phyloP scores from a whole-genome alignment of 64 coral and sea anemone genomes.

The Acropora tenuis region DNA sequence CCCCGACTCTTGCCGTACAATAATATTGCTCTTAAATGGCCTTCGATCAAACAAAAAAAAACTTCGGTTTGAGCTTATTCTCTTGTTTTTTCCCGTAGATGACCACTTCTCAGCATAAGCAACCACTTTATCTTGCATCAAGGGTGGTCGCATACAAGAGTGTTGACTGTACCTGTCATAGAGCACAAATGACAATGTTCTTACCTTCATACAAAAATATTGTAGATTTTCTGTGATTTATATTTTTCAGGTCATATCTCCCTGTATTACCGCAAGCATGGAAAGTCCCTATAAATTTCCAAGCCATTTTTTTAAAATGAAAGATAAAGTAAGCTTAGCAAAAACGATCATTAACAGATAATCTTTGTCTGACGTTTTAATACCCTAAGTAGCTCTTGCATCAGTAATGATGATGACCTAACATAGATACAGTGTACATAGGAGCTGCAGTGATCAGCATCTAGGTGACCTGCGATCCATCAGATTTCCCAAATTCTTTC shows the following conservation, averaged over 20 bases:
- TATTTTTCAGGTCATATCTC: constrained; percentile 41
- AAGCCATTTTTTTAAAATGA: constrained; percentile 9
- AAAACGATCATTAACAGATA: constrained; percentile 5
- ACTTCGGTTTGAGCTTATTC: constrained; percentile 7
- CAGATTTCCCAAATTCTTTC: constrained; percentile 28
- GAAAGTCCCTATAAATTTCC: constrained; percentile 33
- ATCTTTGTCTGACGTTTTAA: neutral
- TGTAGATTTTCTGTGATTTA: constrained; percentile 23
- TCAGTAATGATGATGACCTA: no score
- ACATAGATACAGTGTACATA: constrained; percentile 1
- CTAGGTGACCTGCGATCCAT: constrained; percentile 4
- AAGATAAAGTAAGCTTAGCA: constrained; percentile 12
- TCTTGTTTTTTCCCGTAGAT: constrained; percentile 17
- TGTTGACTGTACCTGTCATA: constrained; percentile 8
- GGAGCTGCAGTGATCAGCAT: neutral
- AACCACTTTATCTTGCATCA: constrained; percentile 32
- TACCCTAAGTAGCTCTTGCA: no score
- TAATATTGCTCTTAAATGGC: neutral
- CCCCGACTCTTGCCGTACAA: neutral
- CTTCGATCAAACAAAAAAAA: neutral
- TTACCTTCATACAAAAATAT: constrained; percentile 30
- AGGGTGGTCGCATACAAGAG: constrained; percentile 25
- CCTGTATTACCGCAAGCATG: constrained; percentile 28
- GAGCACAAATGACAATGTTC: constrained; percentile 37
- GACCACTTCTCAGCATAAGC: constrained; percentile 32